A percentile compares a stretch with the other conserved stretches of the same genome.
Conservation (phyloP, 2,113 vertebrate genomes). For the Pomatorhinus ruficollis region DNA sequence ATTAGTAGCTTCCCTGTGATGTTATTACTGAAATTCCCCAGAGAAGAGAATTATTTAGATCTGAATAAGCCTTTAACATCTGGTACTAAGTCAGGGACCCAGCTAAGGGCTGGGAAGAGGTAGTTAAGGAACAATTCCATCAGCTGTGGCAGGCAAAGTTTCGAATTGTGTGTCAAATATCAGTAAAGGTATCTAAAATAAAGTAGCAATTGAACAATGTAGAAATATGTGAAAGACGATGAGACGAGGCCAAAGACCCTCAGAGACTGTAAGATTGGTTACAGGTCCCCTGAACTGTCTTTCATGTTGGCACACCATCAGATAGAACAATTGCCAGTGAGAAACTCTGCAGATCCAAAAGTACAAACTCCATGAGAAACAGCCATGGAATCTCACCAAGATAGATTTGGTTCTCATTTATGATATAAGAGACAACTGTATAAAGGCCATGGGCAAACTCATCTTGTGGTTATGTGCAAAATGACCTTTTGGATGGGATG, state of each 20-base stretch:
- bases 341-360: background rate
- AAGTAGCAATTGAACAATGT: background rate
- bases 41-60: background rate
- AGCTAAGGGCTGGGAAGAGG: background rate
- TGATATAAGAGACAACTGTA: background rate
- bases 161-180: background rate
- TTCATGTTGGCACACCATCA: rapidly evolving
- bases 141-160: background rate
- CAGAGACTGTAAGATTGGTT: background rate
- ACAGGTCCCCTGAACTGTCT: background rate
- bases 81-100: background rate
- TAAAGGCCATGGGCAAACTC: background rate
- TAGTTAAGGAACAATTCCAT: background rate
- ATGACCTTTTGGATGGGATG: background rate
- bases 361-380: background rate
- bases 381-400: background rate
- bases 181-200: background rate
- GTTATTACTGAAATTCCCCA: background rate
- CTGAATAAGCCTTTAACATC: background rate
- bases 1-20: background rate
- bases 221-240: background rate
- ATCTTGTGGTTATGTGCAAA: background rate
- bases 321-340: background rate
- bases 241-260: background rate
- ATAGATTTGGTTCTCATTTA: background rate